phyloP scores from a whole-genome alignment of 2,888 invertebrate genomes.

The Ethmia dodecea region DNA sequence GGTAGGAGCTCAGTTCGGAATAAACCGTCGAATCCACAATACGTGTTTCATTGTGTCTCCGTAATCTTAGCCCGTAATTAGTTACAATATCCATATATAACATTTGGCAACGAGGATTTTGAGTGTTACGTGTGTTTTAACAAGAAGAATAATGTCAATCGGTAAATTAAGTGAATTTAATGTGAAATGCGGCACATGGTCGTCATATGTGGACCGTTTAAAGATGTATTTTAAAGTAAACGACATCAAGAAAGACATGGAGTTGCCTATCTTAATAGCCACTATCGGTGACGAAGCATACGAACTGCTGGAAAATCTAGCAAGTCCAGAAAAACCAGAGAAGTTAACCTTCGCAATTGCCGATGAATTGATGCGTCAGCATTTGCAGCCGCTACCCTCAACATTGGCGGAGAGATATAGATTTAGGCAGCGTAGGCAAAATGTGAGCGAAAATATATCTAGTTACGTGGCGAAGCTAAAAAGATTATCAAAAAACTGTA shows the following conservation, averaged over 20 bases:
- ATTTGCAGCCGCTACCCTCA: conserved; percentile 11
- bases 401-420: conserved; percentile 8
- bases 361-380: conserved; percentile 2
- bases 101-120: too few species aligned
- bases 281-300: conserved; percentile 1
- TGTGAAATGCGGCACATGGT: background rate
- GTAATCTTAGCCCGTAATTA: too few species aligned
- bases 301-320: conserved; percentile 3
- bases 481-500: conserved; percentile 1
- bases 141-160: too few species aligned
- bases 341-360: conserved; percentile 2
- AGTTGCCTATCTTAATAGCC: conserved; percentile 4
- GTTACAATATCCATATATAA: too few species aligned
- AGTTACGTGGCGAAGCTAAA: conserved; percentile 9
- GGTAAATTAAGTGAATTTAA: background rate
- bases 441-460: conserved; percentile 2
- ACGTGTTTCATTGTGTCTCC: too few species aligned
- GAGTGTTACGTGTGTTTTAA: too few species aligned
- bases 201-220: background rate
- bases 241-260: background rate
- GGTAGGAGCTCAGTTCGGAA: too few species aligned
- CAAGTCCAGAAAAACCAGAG: conserved; percentile 6
- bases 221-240: conserved; percentile 2
- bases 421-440: conserved; percentile 10
- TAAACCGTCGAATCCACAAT: too few species aligned